Percentiles rank a stretch among this genome's conserved stretches.
phyloP scores from a whole-genome alignment of 92 coral and sea anemone species.

The Palythoa heliodiscus region DNA sequence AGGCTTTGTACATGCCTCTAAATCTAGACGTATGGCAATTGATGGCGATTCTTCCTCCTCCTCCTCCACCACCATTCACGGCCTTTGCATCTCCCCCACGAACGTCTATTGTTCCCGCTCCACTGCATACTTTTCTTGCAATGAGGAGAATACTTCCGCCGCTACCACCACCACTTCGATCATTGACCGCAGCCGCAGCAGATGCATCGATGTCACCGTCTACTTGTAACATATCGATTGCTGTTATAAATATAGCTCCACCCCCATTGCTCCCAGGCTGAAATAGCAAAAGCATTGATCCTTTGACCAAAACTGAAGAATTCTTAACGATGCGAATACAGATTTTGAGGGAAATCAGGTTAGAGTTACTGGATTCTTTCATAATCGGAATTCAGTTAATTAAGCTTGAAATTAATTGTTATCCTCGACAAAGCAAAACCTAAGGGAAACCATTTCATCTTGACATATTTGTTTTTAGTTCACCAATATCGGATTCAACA shows the following conservation, averaged over 20 bases:
- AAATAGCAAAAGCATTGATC: background rate
- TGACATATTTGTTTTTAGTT: too few species aligned
- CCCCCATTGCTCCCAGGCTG: conserved; percentile 78
- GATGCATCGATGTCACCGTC: conserved; percentile 75
- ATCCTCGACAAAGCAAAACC: too few species aligned
- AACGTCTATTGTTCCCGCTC: conserved; percentile 59
- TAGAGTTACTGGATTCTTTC: too few species aligned
- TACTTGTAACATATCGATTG: conserved; percentile 51
- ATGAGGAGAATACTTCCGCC: conserved; percentile 65
- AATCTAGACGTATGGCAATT: conserved; percentile 55
- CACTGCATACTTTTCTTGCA: conserved; percentile 53
- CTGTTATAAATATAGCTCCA: conserved; percentile 59
- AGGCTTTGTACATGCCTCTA: conserved; percentile 51
- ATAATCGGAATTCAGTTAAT: too few species aligned
- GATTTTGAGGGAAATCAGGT: too few species aligned
- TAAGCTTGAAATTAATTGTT: too few species aligned
- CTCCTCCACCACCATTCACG: conserved; percentile 75
- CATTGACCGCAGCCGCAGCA: conserved; percentile 44
- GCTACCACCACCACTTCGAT: conserved; percentile 74
- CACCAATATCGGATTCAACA: too few species aligned
- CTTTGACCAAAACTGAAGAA: too few species aligned
- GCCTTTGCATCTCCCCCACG: conserved; percentile 61
- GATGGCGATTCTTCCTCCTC: conserved; percentile 68
- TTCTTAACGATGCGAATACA: too few species aligned
- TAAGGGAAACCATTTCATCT: too few species aligned